These are phyloP conservation scores for Linurgus olivaceus DNA, from an alignment of 2,797 vertebrate species.

Conservation along the genomic window DNA sequence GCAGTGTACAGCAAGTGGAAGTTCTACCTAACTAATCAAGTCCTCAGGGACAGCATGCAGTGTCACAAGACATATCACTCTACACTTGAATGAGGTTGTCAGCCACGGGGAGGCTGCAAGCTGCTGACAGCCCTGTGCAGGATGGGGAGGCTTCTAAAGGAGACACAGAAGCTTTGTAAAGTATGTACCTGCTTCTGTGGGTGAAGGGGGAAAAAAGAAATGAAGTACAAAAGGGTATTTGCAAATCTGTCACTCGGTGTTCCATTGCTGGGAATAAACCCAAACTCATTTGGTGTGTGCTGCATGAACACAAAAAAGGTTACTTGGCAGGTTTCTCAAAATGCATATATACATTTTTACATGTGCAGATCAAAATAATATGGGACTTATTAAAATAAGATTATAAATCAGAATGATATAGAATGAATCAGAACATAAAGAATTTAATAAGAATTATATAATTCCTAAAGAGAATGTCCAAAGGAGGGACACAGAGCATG, in stretches of 20 bases:
- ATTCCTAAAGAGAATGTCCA: not conserved
- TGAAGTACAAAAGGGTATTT: not conserved
- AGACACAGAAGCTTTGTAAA: not conserved
- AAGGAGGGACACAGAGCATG: not conserved
- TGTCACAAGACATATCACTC: conserved; percentile 50
- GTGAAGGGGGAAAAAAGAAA: not conserved
- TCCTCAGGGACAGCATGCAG: conserved; percentile 44
- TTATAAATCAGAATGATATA: not conserved
- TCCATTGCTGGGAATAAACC: not conserved
- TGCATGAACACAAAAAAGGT: fast-evolving
- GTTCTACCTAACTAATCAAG: conserved; percentile 76
- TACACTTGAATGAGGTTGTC: conserved; percentile 41
- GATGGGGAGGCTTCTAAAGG: not conserved
- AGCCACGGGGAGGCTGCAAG: conserved; percentile 48
- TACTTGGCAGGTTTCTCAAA: not conserved
- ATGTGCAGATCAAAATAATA: not conserved
- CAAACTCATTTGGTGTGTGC: not conserved
- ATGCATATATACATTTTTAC: not conserved
- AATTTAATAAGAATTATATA: not conserved
- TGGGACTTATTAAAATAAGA: not conserved
- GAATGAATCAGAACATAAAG: not conserved
- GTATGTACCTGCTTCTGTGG: not conserved
- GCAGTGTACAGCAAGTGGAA: conserved; percentile 25
- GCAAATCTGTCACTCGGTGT: not conserved
- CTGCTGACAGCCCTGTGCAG: conserved; percentile 24